Conservation (phyloP, 2,797 vertebrate species). For the Chelonia mydas region DNA sequence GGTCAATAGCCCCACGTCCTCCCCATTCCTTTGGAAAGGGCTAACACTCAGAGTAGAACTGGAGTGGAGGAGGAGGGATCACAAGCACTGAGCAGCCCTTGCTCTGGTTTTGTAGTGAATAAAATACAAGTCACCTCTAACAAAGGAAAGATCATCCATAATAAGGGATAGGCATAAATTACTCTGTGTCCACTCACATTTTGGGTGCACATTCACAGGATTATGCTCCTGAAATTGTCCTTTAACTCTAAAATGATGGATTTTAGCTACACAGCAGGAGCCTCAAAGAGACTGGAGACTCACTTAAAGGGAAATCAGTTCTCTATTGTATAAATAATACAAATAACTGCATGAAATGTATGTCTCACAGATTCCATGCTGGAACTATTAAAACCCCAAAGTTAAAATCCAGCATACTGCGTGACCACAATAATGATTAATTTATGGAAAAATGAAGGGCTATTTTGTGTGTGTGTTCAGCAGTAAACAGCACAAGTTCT, state of each 20-base stretch:
- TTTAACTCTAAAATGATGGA: background rate
- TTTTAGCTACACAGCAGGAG: background rate
- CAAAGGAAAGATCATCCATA: background rate
- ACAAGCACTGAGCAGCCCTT: background rate
- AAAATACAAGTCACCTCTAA: background rate
- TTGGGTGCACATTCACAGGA: background rate
- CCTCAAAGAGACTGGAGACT: background rate
- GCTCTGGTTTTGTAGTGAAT: background rate
- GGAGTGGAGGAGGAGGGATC: background rate
- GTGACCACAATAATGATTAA: slow-evolving; percentile 34
- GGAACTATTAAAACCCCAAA: slow-evolving; percentile 53
- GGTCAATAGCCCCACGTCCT: background rate
- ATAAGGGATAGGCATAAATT: background rate
- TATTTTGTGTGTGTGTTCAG: slow-evolving; percentile 47
- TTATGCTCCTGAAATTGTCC: background rate
- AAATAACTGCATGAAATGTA: slow-evolving; percentile 52
- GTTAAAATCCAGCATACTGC: slow-evolving; percentile 5
- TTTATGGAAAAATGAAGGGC: slow-evolving; percentile 53
- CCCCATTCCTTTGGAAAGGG: background rate
- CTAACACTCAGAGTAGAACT: background rate
- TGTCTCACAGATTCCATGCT: slow-evolving; percentile 28
- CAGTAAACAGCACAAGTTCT: slow-evolving; percentile 31
- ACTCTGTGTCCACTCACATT: background rate
- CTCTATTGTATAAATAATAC: slow-evolving; percentile 20
- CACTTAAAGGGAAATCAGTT: slow-evolving; percentile 37